Evolutionary conservation across 2,113 vertebrate species (phyloP).

Genomic region (Prietella phreatophila): DNA sequence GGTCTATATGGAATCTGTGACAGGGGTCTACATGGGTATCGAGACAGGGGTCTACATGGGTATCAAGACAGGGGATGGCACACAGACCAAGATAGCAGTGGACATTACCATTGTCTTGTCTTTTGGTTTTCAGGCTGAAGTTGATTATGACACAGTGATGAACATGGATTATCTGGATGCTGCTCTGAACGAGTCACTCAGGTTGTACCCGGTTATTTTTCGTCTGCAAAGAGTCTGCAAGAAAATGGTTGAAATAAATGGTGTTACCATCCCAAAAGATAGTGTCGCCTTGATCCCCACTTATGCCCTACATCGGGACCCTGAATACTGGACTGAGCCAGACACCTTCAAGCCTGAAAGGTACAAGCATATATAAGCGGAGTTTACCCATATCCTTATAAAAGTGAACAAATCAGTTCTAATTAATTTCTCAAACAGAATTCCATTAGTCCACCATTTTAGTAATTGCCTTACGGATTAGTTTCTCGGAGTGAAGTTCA

Average conservation of each 20-base stretch:
- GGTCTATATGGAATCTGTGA: neutral
- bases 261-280: constrained; percentile 66
- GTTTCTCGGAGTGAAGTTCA: neutral
- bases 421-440: neutral
- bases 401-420: neutral
- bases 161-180: constrained; percentile 84
- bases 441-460: neutral
- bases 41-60: neutral
- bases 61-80: neutral
- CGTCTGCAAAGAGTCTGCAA: constrained; percentile 76
- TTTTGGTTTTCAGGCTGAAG: constrained; percentile 57
- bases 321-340: constrained; percentile 51
- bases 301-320: constrained; percentile 65
- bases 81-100: no score
- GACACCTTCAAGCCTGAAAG: constrained; percentile 52
- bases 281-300: constrained; percentile 55
- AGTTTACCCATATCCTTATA: neutral
- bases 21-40: no score
- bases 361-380: constrained; percentile 6
- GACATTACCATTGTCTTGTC: neutral
- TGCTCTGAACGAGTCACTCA: constrained; percentile 75
- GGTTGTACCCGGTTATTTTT: constrained; percentile 63
- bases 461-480: neutral
- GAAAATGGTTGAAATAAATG: constrained; percentile 70
- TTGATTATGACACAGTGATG: constrained; percentile 62